A percentile compares a stretch with the other conserved stretches of the same genome.
Evolutionary conservation across 2,113 vertebrate species (phyloP).

Genomic region (Speoplatyrhinus poulsoni): DNA sequence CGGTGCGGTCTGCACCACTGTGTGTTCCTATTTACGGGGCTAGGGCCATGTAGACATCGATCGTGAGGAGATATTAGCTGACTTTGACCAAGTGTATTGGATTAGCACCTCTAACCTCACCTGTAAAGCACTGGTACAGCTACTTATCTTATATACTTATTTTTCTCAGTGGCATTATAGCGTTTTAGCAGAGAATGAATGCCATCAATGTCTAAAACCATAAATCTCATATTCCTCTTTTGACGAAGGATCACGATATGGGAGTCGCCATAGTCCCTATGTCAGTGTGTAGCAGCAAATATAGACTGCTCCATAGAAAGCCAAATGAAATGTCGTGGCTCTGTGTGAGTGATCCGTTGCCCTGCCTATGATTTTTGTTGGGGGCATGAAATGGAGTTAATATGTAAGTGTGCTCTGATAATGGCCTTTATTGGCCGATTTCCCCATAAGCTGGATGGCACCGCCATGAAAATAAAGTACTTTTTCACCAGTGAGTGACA

Average conservation of each 20-base stretch:
- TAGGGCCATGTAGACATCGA: too few relatives aligned
- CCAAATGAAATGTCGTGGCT: slow-evolving; percentile 34
- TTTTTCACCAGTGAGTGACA: slow-evolving; percentile 27
- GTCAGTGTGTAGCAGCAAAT: slow-evolving; percentile 51
- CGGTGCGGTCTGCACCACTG: too few relatives aligned
- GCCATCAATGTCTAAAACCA: neutral
- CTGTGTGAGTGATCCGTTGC: slow-evolving; percentile 49
- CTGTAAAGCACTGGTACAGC: too few relatives aligned
- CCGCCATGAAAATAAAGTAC: too few relatives aligned
- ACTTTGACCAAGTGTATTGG: too few relatives aligned
- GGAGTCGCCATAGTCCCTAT: slow-evolving; percentile 26
- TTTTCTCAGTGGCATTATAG: too few relatives aligned
- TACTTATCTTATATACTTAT: too few relatives aligned
- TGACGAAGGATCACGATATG: neutral
- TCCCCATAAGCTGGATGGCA: slow-evolving; percentile 49
- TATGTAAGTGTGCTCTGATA: slow-evolving; percentile 58
- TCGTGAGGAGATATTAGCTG: too few relatives aligned
- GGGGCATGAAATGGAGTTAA: slow-evolving; percentile 59
- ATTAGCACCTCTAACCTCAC: too few relatives aligned
- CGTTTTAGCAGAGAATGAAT: too few relatives aligned
- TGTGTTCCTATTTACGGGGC: too few relatives aligned
- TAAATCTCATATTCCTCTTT: neutral
- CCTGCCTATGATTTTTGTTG: slow-evolving; percentile 41
- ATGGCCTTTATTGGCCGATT: slow-evolving; percentile 59
- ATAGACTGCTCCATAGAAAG: slow-evolving; percentile 25